phyloP scores from a whole-genome alignment of 2,888 invertebrate species.

The Fragum sueziense region DNA sequence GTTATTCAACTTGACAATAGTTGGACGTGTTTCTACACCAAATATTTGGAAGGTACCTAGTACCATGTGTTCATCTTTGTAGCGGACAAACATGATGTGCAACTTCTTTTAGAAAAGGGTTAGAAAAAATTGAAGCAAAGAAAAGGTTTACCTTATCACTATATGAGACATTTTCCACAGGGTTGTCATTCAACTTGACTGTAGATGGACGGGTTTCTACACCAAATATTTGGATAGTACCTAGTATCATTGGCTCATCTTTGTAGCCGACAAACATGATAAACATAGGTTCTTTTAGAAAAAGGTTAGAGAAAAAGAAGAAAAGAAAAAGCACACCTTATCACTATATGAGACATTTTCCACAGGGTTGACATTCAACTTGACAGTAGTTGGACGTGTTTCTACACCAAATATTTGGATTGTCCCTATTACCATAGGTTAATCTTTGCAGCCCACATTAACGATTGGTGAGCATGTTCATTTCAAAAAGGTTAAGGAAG shows the following conservation, averaged over 20 bases:
- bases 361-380: conserved; percentile 32
- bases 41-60: too few relatives aligned
- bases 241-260: conserved; percentile 26
- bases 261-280: conserved; percentile 2
- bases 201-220: conserved; percentile 26
- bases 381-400: conserved; percentile 28
- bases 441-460: conserved; percentile 6
- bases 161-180: conserved; percentile 2
- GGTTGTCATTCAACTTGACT: conserved; percentile 39
- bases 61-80: too few relatives aligned
- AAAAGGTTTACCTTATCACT: conserved; percentile 15
- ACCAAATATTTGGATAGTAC: conserved; percentile 36
- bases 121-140: too few relatives aligned
- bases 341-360: conserved; percentile 8
- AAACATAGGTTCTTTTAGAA: too few relatives aligned
- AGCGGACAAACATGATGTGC: too few relatives aligned
- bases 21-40: too few relatives aligned
- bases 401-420: conserved; percentile 40
- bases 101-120: not conserved
- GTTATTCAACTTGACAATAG: too few relatives aligned
- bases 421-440: conserved; percentile 24
- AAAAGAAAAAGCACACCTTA: too few relatives aligned
- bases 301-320: not conserved
- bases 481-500: not conserved
- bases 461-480: too few relatives aligned